These are phyloP conservation scores for Eriosoma lanigerum DNA, from an alignment of 1,140 invertebrate genomes.

Conservation along the genomic window DNA sequence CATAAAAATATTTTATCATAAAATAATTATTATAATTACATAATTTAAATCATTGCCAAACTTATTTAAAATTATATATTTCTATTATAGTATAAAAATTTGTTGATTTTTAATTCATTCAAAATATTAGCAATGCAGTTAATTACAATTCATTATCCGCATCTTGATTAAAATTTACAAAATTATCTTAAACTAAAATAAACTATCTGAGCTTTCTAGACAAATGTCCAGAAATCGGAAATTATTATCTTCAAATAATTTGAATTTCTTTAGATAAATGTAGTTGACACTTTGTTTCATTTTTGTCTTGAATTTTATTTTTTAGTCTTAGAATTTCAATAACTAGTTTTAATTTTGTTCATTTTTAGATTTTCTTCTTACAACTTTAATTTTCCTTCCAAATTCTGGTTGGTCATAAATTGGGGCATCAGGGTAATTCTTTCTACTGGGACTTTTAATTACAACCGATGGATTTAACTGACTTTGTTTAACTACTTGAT, in stretches of 20 bases:
- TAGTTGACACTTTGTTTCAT: no score
- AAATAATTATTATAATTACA: no score
- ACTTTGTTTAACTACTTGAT: slow-evolving; percentile 37
- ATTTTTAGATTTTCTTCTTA: background rate
- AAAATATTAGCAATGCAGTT: no score
- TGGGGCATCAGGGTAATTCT: slow-evolving; percentile 1
- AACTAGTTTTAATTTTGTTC: slow-evolving; percentile 2
- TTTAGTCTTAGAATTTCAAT: background rate
- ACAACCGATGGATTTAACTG: slow-evolving; percentile 8
- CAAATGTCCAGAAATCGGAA: no score
- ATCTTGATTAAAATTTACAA: background rate
- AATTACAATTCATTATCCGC: no score
- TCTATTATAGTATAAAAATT: no score
- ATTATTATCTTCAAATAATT: no score
- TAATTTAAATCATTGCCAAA: no score
- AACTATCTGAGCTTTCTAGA: background rate
- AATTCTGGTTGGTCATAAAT: slow-evolving; percentile 36
- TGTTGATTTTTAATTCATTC: no score
- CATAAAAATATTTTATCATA: no score
- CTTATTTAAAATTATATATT: no score
- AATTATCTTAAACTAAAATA: slow-evolving; percentile 8
- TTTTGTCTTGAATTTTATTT: background rate
- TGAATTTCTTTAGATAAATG: no score
- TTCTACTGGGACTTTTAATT: slow-evolving; percentile 37
- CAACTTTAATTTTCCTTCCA: slow-evolving; percentile 21